These are phyloP conservation scores for Alviniconcha strummeri DNA, from an alignment of 2,888 invertebrate genomes.

Conservation along the genomic window DNA sequence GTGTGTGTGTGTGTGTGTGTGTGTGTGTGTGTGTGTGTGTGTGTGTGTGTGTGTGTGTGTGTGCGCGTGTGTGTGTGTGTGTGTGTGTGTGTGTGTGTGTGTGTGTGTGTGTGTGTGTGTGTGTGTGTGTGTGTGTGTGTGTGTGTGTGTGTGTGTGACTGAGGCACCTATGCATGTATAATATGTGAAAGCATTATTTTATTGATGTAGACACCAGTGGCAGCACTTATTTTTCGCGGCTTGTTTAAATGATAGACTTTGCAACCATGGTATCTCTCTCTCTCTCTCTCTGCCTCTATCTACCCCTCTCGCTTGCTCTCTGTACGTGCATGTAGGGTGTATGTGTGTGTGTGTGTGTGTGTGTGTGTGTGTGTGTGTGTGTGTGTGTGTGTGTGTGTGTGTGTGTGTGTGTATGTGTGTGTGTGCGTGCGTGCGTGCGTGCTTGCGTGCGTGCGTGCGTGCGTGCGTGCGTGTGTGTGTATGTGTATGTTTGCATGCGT, in stretches of 20 bases:
- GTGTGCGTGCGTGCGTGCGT: neutral
- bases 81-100: neutral
- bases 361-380: constrained; percentile 5
- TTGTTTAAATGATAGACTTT: too few relatives aligned
- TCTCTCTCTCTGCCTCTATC: neutral
- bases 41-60: neutral
- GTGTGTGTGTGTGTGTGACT: too few relatives aligned
- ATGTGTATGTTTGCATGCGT: too few relatives aligned
- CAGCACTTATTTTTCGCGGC: too few relatives aligned
- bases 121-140: too few relatives aligned
- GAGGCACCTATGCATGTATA: too few relatives aligned
- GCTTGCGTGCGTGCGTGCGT: too few relatives aligned
- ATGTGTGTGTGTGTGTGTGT: neutral
- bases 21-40: constrained; percentile 12
- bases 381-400: neutral
- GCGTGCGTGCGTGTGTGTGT: neutral
- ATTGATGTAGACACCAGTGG: too few relatives aligned
- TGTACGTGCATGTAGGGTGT: neutral
- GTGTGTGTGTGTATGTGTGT: neutral
- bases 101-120: too few relatives aligned
- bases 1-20: neutral
- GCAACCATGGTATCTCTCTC: neutral
- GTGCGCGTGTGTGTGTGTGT: neutral
- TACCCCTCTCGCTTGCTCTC: neutral
- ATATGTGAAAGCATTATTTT: too few relatives aligned